These are phyloP conservation scores for Synergus gifuensis DNA, from an alignment of 2,888 invertebrate genomes.

Conservation along the genomic window DNA sequence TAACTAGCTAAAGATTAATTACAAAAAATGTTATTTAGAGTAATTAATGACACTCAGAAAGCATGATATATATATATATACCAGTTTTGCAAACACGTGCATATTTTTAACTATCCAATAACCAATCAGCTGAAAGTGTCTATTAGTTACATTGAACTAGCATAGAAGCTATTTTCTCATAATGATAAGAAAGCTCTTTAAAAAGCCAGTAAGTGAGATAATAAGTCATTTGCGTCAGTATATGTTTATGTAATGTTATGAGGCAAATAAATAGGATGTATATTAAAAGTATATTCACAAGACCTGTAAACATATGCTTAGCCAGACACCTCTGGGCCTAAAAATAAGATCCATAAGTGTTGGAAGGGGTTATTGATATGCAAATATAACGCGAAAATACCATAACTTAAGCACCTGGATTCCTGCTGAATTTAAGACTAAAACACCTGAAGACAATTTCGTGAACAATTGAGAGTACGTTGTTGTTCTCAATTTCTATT, in stretches of 20 bases:
- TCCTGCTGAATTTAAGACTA: constrained; percentile 30
- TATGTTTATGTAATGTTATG: constrained; percentile 39
- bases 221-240: constrained; percentile 38
- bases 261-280: constrained; percentile 34
- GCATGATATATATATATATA: constrained; percentile 3
- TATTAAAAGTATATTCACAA: constrained; percentile 30
- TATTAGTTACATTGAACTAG: constrained; percentile 30
- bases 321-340: constrained; percentile 13
- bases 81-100: constrained; percentile 32
- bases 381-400: constrained; percentile 35
- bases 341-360: constrained; percentile 22
- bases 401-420: constrained; percentile 30
- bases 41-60: constrained; percentile 39
- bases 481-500: constrained; percentile 19
- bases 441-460: constrained; percentile 37
- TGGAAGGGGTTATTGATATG: constrained; percentile 29
- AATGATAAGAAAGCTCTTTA: constrained; percentile 34
- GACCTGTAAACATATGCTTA: constrained; percentile 21
- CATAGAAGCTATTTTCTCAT: constrained; percentile 28
- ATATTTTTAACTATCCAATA: constrained; percentile 30
- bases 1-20: constrained; percentile 1
- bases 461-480: constrained; percentile 15
- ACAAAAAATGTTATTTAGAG: constrained; percentile 10
- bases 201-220: constrained; percentile 22
- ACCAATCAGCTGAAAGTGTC: constrained; percentile 29